Conservation (phyloP, 2,888 invertebrate species). For the Hirudinaria manillensis region DNA sequence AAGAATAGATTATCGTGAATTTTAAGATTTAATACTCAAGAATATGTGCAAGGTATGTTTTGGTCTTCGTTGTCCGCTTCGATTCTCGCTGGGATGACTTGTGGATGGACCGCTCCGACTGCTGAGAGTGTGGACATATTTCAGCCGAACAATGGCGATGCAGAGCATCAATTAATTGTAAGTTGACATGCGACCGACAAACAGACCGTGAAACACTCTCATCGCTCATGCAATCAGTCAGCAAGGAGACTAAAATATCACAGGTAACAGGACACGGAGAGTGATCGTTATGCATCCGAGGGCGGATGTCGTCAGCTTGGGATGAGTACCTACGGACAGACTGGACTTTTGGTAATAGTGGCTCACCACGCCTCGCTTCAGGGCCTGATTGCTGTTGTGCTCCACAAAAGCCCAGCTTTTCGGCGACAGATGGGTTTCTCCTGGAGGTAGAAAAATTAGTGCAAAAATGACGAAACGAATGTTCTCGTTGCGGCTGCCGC, state of each 20-base stretch:
- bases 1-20: too few relatives aligned
- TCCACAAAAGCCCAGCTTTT: conserved; percentile 5
- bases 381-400: conserved; percentile 21
- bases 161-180: too few relatives aligned
- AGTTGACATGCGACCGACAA: background rate
- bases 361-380: conserved; percentile 24
- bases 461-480: too few relatives aligned
- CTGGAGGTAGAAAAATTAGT: background rate
- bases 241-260: conserved; percentile 9
- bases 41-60: too few relatives aligned
- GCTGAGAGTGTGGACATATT: too few relatives aligned
- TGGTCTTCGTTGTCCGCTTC: too few relatives aligned
- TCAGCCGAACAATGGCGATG: too few relatives aligned
- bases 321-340: background rate
- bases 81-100: too few relatives aligned
- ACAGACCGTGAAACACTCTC: background rate
- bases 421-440: conserved; percentile 2
- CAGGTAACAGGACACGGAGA: conserved; percentile 12
- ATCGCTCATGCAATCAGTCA: background rate
- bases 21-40: too few relatives aligned
- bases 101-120: too few relatives aligned
- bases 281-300: background rate
- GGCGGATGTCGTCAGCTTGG: background rate
- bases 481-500: too few relatives aligned
- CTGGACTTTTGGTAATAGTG: background rate